A percentile compares a stretch with the other conserved stretches of the same genome.
phyloP scores from a whole-genome alignment of 2,113 vertebrate species.

The Hippocampus mohnikei region DNA sequence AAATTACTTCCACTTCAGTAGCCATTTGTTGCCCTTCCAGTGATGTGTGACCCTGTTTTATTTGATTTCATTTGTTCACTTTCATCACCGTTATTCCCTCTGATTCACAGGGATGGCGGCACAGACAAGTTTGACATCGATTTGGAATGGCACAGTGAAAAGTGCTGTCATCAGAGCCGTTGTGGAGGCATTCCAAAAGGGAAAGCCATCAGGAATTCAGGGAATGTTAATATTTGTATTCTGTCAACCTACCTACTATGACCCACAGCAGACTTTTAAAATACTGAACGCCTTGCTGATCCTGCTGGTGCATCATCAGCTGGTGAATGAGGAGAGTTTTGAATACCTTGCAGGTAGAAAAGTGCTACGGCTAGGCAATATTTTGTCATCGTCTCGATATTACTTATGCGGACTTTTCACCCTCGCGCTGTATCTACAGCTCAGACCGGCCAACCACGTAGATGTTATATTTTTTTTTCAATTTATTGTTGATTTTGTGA shows the following conservation, averaged over 20 bases:
- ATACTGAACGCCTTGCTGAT: too few species aligned
- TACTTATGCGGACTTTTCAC: too few species aligned
- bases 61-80: slow-evolving; percentile 79
- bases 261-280: not conserved
- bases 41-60: slow-evolving; percentile 81
- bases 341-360: too few species aligned
- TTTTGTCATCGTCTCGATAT: too few species aligned
- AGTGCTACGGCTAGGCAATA: too few species aligned
- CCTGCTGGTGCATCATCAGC: too few species aligned
- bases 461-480: too few species aligned
- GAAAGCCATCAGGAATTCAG: not conserved
- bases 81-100: slow-evolving; percentile 71
- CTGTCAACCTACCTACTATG: not conserved
- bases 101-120: slow-evolving; percentile 67
- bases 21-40: slow-evolving; percentile 77
- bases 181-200: slow-evolving; percentile 19
- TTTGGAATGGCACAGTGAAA: slow-evolving; percentile 59
- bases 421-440: too few species aligned
- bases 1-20: slow-evolving; percentile 75
- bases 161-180: slow-evolving; percentile 42
- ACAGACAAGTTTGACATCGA: slow-evolving; percentile 50
- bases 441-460: too few species aligned
- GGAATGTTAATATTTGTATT: not conserved
- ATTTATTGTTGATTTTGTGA: too few species aligned
- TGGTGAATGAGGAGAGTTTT: too few species aligned